phyloP scores from a whole-genome alignment of 1,140 invertebrate species.

The Solenopsis fugax region DNA sequence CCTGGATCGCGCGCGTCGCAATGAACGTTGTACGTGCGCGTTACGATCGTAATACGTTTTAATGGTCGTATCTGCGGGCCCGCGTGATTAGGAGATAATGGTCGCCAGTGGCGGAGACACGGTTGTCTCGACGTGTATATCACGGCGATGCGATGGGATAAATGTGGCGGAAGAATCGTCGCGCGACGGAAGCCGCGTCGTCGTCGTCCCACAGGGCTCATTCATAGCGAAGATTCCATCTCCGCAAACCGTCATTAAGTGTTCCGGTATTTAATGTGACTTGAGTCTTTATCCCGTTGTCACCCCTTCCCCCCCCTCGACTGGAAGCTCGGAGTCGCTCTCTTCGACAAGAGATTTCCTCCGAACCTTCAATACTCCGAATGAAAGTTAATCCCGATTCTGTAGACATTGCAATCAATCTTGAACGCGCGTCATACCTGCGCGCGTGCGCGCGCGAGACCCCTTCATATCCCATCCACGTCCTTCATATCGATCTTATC shows the following conservation, averaged over 20 bases:
- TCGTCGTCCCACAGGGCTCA: background rate
- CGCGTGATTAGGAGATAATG: slow-evolving; percentile 47
- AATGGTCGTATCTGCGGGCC: slow-evolving; percentile 31
- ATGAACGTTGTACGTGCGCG: background rate
- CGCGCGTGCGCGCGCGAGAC: background rate
- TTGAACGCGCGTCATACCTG: slow-evolving; percentile 25
- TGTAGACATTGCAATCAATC: slow-evolving; percentile 35
- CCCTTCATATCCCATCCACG: background rate
- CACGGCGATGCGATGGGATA: slow-evolving; percentile 10
- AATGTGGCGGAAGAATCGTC: slow-evolving; percentile 51
- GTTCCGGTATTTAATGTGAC: slow-evolving; percentile 35
- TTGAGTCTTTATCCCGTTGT: slow-evolving; percentile 8
- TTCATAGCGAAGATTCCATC: slow-evolving; percentile 21
- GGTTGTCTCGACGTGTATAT: slow-evolving; percentile 4
- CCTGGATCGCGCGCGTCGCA: background rate
- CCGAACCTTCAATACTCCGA: background rate
- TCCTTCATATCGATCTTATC: background rate
- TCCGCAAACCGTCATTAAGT: slow-evolving; percentile 30
- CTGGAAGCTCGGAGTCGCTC: too few species aligned
- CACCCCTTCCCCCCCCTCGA: too few species aligned
- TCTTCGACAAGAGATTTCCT: slow-evolving; percentile 16
- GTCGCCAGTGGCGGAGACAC: background rate
- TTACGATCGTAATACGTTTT: slow-evolving; percentile 48
- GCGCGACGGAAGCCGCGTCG: slow-evolving; percentile 32
- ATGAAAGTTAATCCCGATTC: slow-evolving; percentile 18